These are phyloP conservation scores for Rhabditoides inermis DNA, from an alignment of 2,888 invertebrate species.

Conservation along the genomic window DNA sequence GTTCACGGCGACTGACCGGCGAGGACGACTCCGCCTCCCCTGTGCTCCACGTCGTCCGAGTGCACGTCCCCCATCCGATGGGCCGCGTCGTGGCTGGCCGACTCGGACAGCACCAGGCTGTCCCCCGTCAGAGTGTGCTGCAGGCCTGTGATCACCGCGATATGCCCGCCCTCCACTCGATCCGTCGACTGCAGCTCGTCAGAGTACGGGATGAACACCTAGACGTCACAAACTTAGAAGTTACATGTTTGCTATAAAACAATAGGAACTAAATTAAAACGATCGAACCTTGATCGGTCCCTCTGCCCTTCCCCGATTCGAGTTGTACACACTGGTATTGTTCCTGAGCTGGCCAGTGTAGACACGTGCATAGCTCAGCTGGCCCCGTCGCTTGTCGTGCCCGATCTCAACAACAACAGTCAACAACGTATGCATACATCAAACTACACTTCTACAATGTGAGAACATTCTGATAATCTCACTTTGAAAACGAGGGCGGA, in stretches of 20 bases:
- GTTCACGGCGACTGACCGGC: too few species aligned
- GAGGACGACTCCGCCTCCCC: too few species aligned
- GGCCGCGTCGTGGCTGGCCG: too few species aligned
- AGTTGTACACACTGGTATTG: constrained; percentile 24
- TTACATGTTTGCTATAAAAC: not conserved
- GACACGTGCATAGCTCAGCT: constrained; percentile 75
- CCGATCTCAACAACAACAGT: constrained; percentile 70
- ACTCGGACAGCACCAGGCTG: too few species aligned
- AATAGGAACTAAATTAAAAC: too few species aligned
- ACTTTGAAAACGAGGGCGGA: constrained; percentile 65
- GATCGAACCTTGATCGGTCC: constrained; percentile 29
- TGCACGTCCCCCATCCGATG: too few species aligned
- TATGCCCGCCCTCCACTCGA: constrained; percentile 64
- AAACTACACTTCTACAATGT: not conserved
- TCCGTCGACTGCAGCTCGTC: constrained; percentile 67
- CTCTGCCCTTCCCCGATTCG: constrained; percentile 17
- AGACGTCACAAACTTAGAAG: constrained; percentile 32
- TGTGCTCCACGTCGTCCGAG: too few species aligned
- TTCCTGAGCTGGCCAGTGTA: constrained; percentile 38
- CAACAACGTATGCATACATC: not conserved
- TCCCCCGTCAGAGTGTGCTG: constrained; percentile 67
- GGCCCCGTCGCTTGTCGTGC: constrained; percentile 79
- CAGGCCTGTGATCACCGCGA: constrained; percentile 78
- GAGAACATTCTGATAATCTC: not conserved
- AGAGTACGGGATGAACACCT: constrained; percentile 70